Percentiles rank a stretch among this genome's conserved stretches.
These are phyloP conservation scores for Rhodinocichla rosea DNA, from an alignment of 2,113 vertebrate species.

Conservation along the genomic window DNA sequence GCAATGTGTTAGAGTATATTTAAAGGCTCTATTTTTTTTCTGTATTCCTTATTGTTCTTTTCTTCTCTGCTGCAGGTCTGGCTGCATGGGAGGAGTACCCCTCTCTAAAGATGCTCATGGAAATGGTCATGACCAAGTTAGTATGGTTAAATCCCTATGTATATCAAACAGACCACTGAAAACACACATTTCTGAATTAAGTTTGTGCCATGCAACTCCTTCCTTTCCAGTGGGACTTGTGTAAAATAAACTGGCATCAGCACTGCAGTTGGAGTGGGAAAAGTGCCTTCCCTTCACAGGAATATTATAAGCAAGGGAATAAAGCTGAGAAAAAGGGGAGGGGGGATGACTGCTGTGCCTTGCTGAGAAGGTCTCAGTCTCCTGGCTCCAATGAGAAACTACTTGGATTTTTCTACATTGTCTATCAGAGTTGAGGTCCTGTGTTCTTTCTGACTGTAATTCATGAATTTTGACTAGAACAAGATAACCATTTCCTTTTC, in stretches of 20 bases:
- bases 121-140: conserved; percentile 99
- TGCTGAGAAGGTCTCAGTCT: background rate
- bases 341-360: background rate
- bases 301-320: background rate
- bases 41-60: background rate
- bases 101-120: conserved; percentile 98
- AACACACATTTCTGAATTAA: background rate
- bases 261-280: background rate
- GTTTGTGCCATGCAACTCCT: background rate
- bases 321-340: background rate
- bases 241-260: background rate
- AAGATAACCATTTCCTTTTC: background rate
- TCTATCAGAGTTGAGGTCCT: background rate
- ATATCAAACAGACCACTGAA: background rate
- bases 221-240: background rate
- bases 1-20: background rate
- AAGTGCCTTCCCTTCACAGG: background rate
- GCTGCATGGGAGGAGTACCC: conserved; percentile 97
- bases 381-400: background rate
- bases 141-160: background rate
- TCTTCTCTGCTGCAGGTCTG: conserved; percentile 74
- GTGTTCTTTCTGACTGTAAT: background rate
- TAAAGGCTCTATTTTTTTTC: background rate
- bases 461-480: background rate
- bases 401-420: fast-evolving